Conservation (phyloP, 2,797 vertebrate genomes). For the Oreortyx pictus region DNA sequence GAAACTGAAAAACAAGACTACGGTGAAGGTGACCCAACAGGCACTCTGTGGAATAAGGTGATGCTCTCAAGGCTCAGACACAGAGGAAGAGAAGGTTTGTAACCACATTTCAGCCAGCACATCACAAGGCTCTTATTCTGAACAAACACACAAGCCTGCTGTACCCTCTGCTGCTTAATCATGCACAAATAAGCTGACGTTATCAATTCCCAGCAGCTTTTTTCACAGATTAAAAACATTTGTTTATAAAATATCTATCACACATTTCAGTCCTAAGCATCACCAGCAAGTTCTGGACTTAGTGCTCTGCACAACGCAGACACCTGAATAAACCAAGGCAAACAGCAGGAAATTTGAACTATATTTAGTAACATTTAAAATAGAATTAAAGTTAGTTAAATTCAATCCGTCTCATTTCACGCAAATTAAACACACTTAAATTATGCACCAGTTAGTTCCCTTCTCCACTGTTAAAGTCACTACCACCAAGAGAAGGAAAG, state of each 20-base stretch:
- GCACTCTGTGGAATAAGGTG: background rate
- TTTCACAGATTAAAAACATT: background rate
- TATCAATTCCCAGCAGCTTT: background rate
- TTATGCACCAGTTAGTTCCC: background rate
- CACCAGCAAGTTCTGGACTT: background rate
- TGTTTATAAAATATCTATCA: background rate
- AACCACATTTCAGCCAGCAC: background rate
- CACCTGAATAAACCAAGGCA: background rate
- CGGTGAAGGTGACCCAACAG: background rate
- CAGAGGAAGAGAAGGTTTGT: background rate
- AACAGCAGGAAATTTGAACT: background rate
- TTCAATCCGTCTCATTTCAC: background rate
- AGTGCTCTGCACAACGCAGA: background rate
- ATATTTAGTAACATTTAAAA: background rate
- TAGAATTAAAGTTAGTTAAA: background rate
- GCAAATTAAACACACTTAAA: slow-evolving; percentile 1
- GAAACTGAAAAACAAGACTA: background rate
- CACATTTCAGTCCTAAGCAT: background rate
- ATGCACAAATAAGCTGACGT: background rate
- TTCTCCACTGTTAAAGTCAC: background rate
- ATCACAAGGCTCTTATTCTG: background rate
- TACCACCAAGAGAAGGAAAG: background rate
- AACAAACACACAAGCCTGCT: background rate
- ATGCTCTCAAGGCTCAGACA: background rate
- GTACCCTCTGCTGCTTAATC: background rate